Base-by-base conservation (phyloP, 2,113 vertebrate genomes). In the Aldabrachelys gigantea region DNA sequence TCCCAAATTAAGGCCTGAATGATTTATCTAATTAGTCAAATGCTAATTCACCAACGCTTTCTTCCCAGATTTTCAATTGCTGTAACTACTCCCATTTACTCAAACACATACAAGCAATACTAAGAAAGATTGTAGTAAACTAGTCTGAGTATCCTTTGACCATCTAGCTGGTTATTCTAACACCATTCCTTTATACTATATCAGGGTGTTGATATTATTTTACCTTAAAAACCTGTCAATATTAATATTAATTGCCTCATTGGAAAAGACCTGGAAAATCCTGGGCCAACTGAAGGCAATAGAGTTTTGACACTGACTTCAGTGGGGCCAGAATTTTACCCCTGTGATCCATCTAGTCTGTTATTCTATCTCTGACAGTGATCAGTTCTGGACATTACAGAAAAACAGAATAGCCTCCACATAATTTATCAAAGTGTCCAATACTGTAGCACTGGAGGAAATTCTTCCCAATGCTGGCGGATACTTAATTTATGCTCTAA, bases 401-500 rank as follows among this genome's bases (percentile, higher is more conserved):
- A 89, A 81, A 5, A 62, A 65, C 65, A 53, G 17, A 85, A 80
- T 31, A 24, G 86, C 52, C 27, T 56, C 47, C 0, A 0, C 16
- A 84, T 38, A 3, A 27, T 49, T 89, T 78, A 50, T 53, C 25
- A 79, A 75, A 81, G 4, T 11, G 6, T 31, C 72, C 38, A 25
- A 12, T 44, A 83, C 16, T 47, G 35, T 65, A 50, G 7, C 10
- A 24, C 10, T 49, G n/a, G 5, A 11, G 35, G 22, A 38, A 35
- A 6, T 25, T 57, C 41, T 76, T 54, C 3, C 38, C 81, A 4
- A 19, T 31, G 10, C 38, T 49, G 24, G 3, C 38, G 47, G 59
- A 0, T 24, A 72, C 5, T 1, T 1, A 44, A 29, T 24, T 75
- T 76, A 76, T 44, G 22, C 38, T 76, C 1, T 5, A 50, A 87